Evolutionary conservation across 2,113 vertebrate species (phyloP).

Genomic region (Athene noctua): DNA sequence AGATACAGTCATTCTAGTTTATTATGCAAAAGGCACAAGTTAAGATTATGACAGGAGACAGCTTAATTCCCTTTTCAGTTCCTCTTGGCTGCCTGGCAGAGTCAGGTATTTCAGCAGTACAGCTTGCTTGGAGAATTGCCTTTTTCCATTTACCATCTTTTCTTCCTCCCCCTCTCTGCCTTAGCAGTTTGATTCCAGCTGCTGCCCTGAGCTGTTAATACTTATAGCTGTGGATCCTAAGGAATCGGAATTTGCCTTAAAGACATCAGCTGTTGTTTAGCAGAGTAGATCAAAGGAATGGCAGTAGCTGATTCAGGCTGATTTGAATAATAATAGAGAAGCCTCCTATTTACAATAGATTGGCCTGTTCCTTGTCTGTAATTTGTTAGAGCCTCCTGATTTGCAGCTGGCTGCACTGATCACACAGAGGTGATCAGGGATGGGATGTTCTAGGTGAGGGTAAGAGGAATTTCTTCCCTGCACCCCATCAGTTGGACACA

Average conservation of each 20-base stretch:
- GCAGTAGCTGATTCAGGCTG: background rate
- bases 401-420: background rate
- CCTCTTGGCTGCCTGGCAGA: background rate
- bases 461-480: background rate
- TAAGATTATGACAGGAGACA: background rate
- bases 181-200: background rate
- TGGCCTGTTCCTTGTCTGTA: background rate
- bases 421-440: background rate
- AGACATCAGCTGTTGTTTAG: background rate
- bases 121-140: background rate
- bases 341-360: background rate
- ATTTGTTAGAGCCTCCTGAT: background rate
- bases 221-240: background rate
- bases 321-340: background rate
- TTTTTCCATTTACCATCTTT: background rate
- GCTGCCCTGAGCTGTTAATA: background rate
- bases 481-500: background rate
- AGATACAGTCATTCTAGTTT: background rate
- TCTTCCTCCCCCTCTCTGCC: background rate
- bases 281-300: background rate
- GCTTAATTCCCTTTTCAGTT: background rate
- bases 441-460: background rate
- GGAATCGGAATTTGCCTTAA: background rate
- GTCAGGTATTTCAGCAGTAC: background rate
- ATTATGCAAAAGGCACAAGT: background rate